Conservation (phyloP, 2,888 invertebrate genomes). For the Osedax frankpressi region DNA sequence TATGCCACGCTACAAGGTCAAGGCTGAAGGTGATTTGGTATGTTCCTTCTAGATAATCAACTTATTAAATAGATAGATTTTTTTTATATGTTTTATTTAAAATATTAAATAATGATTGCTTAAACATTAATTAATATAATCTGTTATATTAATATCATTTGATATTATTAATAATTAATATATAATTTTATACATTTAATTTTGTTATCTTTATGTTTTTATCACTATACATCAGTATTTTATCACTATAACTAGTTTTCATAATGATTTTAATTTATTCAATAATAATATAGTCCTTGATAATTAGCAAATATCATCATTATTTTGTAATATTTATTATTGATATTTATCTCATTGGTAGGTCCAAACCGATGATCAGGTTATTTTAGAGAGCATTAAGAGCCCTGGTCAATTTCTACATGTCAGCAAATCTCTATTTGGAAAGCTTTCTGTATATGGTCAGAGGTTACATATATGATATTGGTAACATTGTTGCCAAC, state of each 20-base stretch:
- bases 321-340: too few species aligned
- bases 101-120: neutral
- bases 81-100: neutral
- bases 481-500: neutral
- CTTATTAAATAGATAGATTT: slow-evolving; percentile 32
- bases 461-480: slow-evolving; percentile 30
- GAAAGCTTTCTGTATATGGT: slow-evolving; percentile 31
- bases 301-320: too few species aligned
- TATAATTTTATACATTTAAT: too few species aligned
- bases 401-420: slow-evolving; percentile 41
- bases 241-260: too few species aligned
- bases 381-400: slow-evolving; percentile 43
- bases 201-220: too few species aligned
- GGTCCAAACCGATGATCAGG: slow-evolving; percentile 43
- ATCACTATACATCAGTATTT: too few species aligned
- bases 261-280: too few species aligned
- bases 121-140: neutral
- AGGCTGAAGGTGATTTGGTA: slow-evolving; percentile 37
- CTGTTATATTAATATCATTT: neutral
- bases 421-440: slow-evolving; percentile 32
- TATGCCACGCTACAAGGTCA: slow-evolving; percentile 45
- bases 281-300: too few species aligned
- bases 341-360: too few species aligned
- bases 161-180: neutral
- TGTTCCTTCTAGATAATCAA: slow-evolving; percentile 21